phyloP scores from a whole-genome alignment of 2,797 vertebrate species.

The Gymnoscopelus braueri region DNA sequence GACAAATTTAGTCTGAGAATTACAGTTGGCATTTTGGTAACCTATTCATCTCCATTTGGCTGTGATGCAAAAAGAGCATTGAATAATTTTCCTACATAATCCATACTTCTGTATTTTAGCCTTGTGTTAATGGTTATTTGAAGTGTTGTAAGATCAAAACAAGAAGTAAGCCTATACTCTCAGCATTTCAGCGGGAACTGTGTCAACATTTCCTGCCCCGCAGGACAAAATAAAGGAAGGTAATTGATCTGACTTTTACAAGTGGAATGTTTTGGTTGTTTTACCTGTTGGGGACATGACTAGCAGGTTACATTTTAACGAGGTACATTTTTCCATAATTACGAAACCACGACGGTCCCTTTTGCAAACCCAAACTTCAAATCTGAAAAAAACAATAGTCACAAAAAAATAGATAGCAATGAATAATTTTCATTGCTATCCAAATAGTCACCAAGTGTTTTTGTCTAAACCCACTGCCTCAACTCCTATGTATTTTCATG shows the following conservation, averaged over 20 bases:
- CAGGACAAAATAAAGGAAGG: conserved; percentile 9
- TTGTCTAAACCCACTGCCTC: neutral
- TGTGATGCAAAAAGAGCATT: conserved; percentile 9
- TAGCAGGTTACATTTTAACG: neutral
- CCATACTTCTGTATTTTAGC: neutral
- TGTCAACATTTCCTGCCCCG: conserved; percentile 37
- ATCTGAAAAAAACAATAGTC: no score
- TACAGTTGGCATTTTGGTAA: neutral
- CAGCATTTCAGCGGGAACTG: neutral
- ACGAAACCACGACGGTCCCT: neutral
- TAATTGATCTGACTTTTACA: neutral
- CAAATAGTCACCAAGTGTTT: neutral
- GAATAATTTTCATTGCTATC: conserved; percentile 53
- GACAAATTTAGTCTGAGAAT: neutral
- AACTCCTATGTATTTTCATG: neutral
- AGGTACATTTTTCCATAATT: neutral
- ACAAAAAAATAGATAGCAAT: no score
- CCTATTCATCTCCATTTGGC: neutral
- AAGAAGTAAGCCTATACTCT: no score
- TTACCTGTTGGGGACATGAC: neutral
- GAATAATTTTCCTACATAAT: neutral
- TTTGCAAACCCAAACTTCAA: neutral
- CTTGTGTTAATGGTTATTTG: neutral
- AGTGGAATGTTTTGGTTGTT: conserved; percentile 7
- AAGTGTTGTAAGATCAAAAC: neutral